These are phyloP conservation scores for Anhinga anhinga DNA, from an alignment of 2,113 vertebrate species.

Conservation along the genomic window DNA sequence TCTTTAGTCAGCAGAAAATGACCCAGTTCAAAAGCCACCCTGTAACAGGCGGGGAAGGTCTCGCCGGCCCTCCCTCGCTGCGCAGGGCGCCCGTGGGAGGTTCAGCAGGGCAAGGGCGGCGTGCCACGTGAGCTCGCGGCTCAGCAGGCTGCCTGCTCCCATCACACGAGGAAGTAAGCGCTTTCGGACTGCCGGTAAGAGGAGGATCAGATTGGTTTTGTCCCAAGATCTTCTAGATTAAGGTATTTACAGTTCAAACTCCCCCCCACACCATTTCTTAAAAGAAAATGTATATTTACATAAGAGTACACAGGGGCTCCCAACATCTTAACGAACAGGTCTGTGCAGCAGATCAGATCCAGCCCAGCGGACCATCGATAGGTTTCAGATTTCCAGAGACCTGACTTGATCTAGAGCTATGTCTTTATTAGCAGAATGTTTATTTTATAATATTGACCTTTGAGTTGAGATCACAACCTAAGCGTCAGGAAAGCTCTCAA, in stretches of 20 bases:
- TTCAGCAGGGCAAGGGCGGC: not conserved
- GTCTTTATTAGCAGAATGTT: not conserved
- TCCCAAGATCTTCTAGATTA: no score
- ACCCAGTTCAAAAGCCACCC: not conserved
- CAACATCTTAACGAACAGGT: not conserved
- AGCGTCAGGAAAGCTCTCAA: not conserved
- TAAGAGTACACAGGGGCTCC: not conserved
- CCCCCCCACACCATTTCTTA: not conserved
- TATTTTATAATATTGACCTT: no score
- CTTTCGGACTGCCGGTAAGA: not conserved
- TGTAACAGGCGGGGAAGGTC: rapidly evolving
- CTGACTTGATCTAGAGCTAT: not conserved
- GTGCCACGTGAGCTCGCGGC: rapidly evolving
- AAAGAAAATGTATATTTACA: rapidly evolving
- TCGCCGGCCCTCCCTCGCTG: not conserved
- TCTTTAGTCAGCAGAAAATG: not conserved
- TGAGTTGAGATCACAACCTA: no score
- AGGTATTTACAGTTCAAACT: not conserved
- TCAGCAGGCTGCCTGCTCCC: not conserved
- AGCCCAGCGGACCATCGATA: not conserved
- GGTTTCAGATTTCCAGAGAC: not conserved
- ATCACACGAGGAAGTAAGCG: not conserved
- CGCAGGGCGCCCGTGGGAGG: not conserved
- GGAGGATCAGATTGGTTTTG: rapidly evolving
- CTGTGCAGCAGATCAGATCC: not conserved